Base-by-base conservation (phyloP, 2,888 invertebrate genomes). In the Anoncus sp. region DNA sequence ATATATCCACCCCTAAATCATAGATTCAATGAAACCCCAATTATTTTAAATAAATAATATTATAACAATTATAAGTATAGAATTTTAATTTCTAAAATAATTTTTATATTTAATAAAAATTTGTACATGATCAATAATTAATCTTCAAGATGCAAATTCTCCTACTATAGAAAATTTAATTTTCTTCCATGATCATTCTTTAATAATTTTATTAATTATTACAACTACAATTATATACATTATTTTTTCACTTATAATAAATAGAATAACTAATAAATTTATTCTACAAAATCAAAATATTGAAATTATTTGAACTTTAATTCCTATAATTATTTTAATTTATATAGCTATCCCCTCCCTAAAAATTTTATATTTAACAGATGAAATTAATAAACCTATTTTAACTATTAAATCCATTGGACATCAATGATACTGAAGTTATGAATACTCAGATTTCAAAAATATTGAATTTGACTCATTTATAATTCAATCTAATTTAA, bases 371-470 rank as follows among this genome's bases (percentile, higher is more conserved):
- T 94, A 95, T 85, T 83, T 94, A 89, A 86, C 93, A 85, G 94
- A 94, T 90, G 94, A 95, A 93, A 87, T 93, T 86, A 93, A 93
- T 90, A 92, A 92, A 53, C 93, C 93, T 0, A 85, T 92, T 81
- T 90, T 94, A 86, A 93, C 94, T 0, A 85, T 95, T 90, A 94
- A 95, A 92, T 90, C 92, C 31, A 93, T 94, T 90, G 94, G 94
- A 0, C 94, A 94, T 87, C 94, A 94, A 93, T 94, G 94, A 93
- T 94, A 94, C 78, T 94, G 94, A 94, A 93, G 92, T 1, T 95
- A 95, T 92, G 94, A 94, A 93, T 94, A 94, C 84, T 93, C 93
- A 63, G 94, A 94, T 87, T 94, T 94, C 87, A 85, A 91, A 85
- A 91, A 92, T 87, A 90, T 93, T 87, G 92, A 93, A 92, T 94